Percentiles rank a stretch among this genome's conserved stretches.
Conservation (phyloP, 2,888 invertebrate species). For the Pseudanteris insignis region DNA sequence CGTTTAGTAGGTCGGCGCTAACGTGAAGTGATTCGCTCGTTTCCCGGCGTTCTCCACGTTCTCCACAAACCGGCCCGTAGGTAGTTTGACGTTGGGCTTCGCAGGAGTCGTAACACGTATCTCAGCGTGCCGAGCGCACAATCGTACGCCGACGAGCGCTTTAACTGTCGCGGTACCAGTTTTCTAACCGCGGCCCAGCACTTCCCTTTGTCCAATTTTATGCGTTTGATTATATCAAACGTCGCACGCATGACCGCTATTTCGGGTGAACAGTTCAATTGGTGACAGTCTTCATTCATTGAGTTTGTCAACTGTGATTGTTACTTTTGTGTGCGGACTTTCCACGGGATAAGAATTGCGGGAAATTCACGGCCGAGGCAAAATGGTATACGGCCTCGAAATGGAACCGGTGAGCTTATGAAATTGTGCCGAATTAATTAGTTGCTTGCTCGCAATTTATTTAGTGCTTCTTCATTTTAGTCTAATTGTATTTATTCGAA, state of each 20-base stretch:
- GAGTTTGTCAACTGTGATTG: conserved; percentile 12
- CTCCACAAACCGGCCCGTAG: conserved; percentile 32
- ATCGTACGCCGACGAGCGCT: neutral
- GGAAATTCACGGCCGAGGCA: conserved; percentile 23
- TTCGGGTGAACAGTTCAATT: conserved; percentile 7
- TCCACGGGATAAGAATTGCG: conserved; percentile 9
- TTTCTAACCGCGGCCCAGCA: too few species aligned
- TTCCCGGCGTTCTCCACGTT: conserved; percentile 41
- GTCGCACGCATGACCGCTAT: too few species aligned
- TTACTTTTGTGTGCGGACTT: conserved; percentile 8
- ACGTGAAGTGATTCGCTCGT: conserved; percentile 43
- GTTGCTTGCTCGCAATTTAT: too few species aligned
- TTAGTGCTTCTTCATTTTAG: too few species aligned
- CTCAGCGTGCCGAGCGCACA: too few species aligned
- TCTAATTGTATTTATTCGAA: too few species aligned
- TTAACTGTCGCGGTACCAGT: neutral
- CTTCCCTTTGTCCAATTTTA: neutral
- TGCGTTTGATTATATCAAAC: too few species aligned
- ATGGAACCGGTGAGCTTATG: conserved; percentile 63
- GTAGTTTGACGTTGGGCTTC: conserved; percentile 45
- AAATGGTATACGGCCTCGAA: conserved; percentile 61
- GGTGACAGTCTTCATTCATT: conserved; percentile 12
- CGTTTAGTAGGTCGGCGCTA: conserved; percentile 54
- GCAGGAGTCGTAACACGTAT: conserved; percentile 29
- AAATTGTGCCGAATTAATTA: too few species aligned